Percentiles rank a stretch among this genome's conserved stretches.
Conservation (phyloP, 2,888 invertebrate species). For the Drosophila peninsularis region DNA sequence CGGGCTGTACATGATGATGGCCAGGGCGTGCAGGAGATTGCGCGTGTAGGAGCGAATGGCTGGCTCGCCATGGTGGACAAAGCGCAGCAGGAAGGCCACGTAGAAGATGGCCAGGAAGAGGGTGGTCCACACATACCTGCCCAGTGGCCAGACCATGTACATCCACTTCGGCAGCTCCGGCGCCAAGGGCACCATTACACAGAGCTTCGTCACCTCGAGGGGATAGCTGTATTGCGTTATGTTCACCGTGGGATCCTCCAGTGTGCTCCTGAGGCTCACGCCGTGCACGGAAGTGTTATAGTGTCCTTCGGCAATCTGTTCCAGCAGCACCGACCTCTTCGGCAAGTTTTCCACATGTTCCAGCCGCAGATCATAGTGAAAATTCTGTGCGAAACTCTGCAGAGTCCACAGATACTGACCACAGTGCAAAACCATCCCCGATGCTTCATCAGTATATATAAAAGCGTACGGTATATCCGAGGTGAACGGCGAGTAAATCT, state of each 20-base stretch:
- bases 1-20: slow-evolving; percentile 73
- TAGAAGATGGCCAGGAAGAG: slow-evolving; percentile 70
- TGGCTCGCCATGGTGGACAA: slow-evolving; percentile 53
- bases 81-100: slow-evolving; percentile 70
- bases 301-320: slow-evolving; percentile 41
- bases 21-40: slow-evolving; percentile 73
- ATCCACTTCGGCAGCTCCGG: slow-evolving; percentile 81
- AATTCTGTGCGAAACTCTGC: slow-evolving; percentile 57
- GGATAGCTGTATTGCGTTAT: slow-evolving; percentile 73
- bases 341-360: slow-evolving; percentile 47
- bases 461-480: slow-evolving; percentile 72
- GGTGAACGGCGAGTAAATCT: slow-evolving; percentile 55
- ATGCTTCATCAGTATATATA: slow-evolving; percentile 38
- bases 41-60: slow-evolving; percentile 43
- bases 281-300: slow-evolving; percentile 75
- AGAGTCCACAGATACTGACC: slow-evolving; percentile 68
- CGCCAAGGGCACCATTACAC: slow-evolving; percentile 82
- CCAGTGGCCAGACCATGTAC: slow-evolving; percentile 81
- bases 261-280: slow-evolving; percentile 26
- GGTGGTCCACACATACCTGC: slow-evolving; percentile 73
- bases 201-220: slow-evolving; percentile 69
- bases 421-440: slow-evolving; percentile 13
- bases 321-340: slow-evolving; percentile 43
- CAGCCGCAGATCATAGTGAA: slow-evolving; percentile 61
- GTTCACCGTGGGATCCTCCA: slow-evolving; percentile 6